Percentiles rank a stretch among this genome's conserved stretches.
Conservation (phyloP, 1,140 invertebrate genomes). For the Ostrea edulis region DNA sequence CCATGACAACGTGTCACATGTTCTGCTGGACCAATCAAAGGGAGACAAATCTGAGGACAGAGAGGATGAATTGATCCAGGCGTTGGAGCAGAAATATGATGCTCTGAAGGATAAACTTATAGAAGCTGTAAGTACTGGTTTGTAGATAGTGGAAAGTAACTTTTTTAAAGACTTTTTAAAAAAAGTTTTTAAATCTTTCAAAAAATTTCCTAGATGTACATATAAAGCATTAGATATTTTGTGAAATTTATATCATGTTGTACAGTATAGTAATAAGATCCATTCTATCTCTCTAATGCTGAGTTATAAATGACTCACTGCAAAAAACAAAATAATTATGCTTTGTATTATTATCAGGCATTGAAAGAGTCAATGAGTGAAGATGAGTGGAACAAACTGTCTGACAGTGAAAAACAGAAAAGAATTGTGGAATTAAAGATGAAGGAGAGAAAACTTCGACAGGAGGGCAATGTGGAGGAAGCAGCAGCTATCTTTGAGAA, state of each 20-base stretch:
- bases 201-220: no score
- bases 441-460: conserved; percentile 68
- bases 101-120: conserved; percentile 74
- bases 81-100: conserved; percentile 75
- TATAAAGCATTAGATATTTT: no score
- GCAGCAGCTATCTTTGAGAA: conserved; percentile 64
- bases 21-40: conserved; percentile 61
- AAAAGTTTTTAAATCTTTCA: no score
- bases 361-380: conserved; percentile 70
- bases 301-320: no score
- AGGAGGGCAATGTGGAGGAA: conserved; percentile 72
- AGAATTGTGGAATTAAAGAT: conserved; percentile 69
- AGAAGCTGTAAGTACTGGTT: conserved; percentile 63
- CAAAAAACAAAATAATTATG: no score
- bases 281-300: no score
- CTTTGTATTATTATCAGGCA: conserved; percentile 50
- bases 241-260: no score
- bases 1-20: conserved; percentile 71
- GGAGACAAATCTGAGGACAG: conserved; percentile 51
- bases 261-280: no score
- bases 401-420: conserved; percentile 69
- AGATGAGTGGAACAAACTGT: conserved; percentile 69
- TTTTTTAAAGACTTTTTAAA: not conserved
- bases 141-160: not conserved
- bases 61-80: conserved; percentile 65